Evolutionary conservation across 92 coral and sea anemone species (phyloP).

Genomic region (Porites rus): DNA sequence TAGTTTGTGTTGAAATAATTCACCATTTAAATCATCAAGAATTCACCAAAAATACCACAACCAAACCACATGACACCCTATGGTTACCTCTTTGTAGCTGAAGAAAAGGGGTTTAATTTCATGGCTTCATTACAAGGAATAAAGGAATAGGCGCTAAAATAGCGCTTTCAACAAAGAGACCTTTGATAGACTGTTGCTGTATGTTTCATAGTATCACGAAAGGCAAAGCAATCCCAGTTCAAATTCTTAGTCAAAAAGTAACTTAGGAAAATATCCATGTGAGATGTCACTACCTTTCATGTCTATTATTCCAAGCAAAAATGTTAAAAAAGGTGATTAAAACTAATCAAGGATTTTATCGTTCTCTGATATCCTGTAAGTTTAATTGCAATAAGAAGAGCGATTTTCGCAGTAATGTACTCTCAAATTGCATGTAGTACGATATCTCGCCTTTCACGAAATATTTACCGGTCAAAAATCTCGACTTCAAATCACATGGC

Average conservation of each 20-base stretch:
- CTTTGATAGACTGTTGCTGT: too few species aligned
- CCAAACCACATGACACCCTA: slow-evolving; percentile 12
- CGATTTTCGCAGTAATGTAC: neutral
- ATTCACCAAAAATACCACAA: neutral
- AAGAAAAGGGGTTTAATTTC: neutral
- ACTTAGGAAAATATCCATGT: neutral
- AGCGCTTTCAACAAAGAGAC: neutral
- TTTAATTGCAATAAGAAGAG: neutral
- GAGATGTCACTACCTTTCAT: neutral
- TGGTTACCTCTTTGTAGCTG: neutral
- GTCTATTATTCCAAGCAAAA: neutral
- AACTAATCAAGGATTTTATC: slow-evolving; percentile 23
- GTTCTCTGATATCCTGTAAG: slow-evolving; percentile 1
- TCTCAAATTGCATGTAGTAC: neutral
- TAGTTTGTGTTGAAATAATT: neutral
- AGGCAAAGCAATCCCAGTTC: neutral
- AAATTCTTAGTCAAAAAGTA: neutral
- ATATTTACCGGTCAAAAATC: slow-evolving; percentile 8
- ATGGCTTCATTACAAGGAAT: too few species aligned
- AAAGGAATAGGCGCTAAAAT: neutral
- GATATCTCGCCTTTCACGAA: neutral
- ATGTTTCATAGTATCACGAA: neutral
- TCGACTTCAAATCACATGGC: neutral
- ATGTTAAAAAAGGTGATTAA: slow-evolving; percentile 15
- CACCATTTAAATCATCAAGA: neutral